Base-by-base conservation (phyloP, 2,113 vertebrate species). In the Lepidothrix coronata region DNA sequence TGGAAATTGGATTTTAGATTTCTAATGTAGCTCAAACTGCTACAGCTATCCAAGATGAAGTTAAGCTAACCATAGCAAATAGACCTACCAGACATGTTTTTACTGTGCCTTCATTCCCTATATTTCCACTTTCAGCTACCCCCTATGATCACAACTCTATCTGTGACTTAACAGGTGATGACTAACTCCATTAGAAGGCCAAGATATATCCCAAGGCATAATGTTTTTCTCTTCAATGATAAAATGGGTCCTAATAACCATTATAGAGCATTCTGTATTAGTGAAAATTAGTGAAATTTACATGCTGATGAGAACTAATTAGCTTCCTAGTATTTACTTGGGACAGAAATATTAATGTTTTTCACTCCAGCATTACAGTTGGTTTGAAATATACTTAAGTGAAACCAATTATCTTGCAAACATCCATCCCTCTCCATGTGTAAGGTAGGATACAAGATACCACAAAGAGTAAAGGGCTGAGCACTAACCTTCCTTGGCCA, bases 141-240 rank as follows among this genome's bases (percentile, higher is more conserved):
- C 2, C 17, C 30, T 39, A 57, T 1, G 2, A 75, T 43, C 28
- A 35, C 23, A 2, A 5, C n/a, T 9, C 5, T 39, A 4, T 13
- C 0, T 54, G 10, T 13, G 41, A 70, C 30, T 48, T 81, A 54
- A 30, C 2, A 35, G 48, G 44, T 33, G 59, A 73, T 25, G 44
- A 61, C 30, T 13, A 73, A n/a, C 7, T 57, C 61, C 46, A 31
- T 75, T 51, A 58, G 43, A 66, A 88, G 18, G 16, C 61, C 52
- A 80, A 91, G 46, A 33, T 22, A 27, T 4, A 61, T 14, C 8
- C 9, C 16, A 52, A 77, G 6, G 13, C 12, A 35, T 27, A 72
- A 51, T 28, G 12, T 14, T 88, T 84, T 51, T 82, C 17, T 43
- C 37, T 78, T 83, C 43, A 41, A 22, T 28, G 20, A 59, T 5